Evolutionary conservation across 2,113 vertebrate genomes (phyloP), one percentile per base, ranked within the genome.

Genomic region (Ciconia boyciana): DNA sequence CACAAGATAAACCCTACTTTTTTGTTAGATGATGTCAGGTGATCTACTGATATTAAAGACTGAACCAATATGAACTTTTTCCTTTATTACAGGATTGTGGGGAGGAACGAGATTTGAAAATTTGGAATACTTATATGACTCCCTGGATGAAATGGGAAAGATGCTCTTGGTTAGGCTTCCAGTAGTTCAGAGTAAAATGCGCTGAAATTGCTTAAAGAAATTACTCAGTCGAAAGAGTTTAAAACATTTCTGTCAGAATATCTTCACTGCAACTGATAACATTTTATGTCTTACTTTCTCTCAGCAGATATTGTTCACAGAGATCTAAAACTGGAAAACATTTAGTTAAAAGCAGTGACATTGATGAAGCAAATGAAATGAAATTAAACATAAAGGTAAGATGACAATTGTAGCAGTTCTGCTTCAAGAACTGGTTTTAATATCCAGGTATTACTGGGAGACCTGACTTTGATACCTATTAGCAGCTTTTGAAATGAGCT

Each of bases 261-360:
- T 57, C 74, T 91, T 95, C 64, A 74, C 64, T 62, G 57, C 49
- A 89, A 69, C 36, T 70, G 64, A 72, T 88, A 95, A 76, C 32
- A 90, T 84, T 91, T 96, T 94, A 86, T 90, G 96, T 90, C 71
- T 90, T 94, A 25, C 81, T 71, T 81, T 95, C 64, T 95, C 74
- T 97, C 95, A 97, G 64, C 97, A 99, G 99, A 98, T 97, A 99
- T 98, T 95, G 97, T 98, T 92, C 98, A 97, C 69, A 97, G 98
- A 87, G 98, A 99, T 97, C 98, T 99, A 94, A 99, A 99, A 97
- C 97, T 99, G 97, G 99, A 99, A 97, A 99, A 99, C 97, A 99
- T 99, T 98, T 99, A 88, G 98, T 99, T 97, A 99, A 99, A 98
- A 99, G 98, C 96, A 97, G 94, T 97, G 98, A 97, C 61, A 94